These are phyloP conservation scores for Pitta sordida DNA, from an alignment of 2,113 vertebrate species.

Conservation along the genomic window DNA sequence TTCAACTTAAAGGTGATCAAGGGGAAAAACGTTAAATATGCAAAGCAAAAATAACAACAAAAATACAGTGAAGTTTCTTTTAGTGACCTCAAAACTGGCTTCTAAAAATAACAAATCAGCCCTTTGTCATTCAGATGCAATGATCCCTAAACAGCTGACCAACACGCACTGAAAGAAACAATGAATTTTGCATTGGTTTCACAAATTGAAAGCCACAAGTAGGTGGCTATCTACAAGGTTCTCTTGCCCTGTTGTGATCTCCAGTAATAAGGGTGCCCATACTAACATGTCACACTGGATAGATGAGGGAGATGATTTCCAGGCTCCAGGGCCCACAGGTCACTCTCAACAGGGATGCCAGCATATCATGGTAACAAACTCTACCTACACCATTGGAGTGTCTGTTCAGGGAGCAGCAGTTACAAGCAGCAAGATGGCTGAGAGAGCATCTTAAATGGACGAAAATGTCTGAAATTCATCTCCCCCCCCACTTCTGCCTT, in stretches of 20 bases:
- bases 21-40: constrained; percentile 1
- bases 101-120: constrained; percentile 3
- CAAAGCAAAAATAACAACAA: not conserved
- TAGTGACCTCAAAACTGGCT: constrained; percentile 8
- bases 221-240: not conserved
- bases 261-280: fast-evolving
- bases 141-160: constrained; percentile 9
- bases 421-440: not conserved
- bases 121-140: not conserved
- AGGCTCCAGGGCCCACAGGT: not conserved
- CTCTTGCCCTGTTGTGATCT: not conserved
- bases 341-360: not conserved
- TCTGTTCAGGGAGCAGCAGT: not conserved
- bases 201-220: not conserved
- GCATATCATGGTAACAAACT: fast-evolving
- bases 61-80: not conserved
- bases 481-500: not conserved
- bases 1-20: not conserved
- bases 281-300: not conserved
- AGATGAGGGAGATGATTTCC: not conserved
- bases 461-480: not conserved
- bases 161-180: not conserved
- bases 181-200: not conserved
- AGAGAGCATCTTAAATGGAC: fast-evolving
- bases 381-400: not conserved